These are phyloP conservation scores for Pterois miles DNA, from an alignment of 2,797 vertebrate species.

Conservation along the genomic window DNA sequence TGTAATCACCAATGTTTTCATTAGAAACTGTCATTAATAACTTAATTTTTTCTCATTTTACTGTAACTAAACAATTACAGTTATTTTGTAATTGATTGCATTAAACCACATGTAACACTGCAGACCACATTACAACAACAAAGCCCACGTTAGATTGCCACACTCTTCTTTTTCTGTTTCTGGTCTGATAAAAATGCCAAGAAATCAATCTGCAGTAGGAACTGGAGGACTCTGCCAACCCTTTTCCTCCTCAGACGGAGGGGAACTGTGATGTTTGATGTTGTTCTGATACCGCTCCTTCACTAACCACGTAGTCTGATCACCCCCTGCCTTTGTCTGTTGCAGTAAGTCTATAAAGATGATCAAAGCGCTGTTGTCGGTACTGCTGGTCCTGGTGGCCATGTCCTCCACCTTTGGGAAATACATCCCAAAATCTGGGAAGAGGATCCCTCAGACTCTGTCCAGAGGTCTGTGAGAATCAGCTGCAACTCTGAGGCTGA, in stretches of 20 bases:
- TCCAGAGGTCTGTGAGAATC: conserved; percentile 88
- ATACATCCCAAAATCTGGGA: conserved; percentile 81
- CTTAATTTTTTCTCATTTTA: neutral
- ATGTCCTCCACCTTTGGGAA: conserved; percentile 82
- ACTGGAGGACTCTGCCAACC: too few relatives aligned
- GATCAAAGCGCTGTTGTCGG: conserved; percentile 82
- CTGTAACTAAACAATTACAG: neutral
- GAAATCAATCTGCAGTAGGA: neutral
- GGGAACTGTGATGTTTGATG: neutral
- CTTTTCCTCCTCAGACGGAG: neutral
- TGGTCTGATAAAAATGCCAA: neutral
- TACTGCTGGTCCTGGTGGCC: conserved; percentile 84
- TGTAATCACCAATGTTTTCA: too few relatives aligned
- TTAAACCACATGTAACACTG: neutral
- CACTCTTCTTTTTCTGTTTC: neutral
- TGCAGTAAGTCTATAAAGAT: conserved; percentile 71
- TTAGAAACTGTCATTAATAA: neutral
- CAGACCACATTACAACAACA: neutral
- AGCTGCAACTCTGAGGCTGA: neutral
- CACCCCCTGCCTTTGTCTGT: neutral
- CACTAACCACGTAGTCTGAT: too few relatives aligned
- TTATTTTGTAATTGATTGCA: neutral
- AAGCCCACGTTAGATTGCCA: neutral
- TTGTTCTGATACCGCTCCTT: neutral
- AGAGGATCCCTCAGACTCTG: conserved; percentile 90